Evolutionary conservation across 2,113 vertebrate genomes (phyloP).

Genomic region (Anguilla rostrata): DNA sequence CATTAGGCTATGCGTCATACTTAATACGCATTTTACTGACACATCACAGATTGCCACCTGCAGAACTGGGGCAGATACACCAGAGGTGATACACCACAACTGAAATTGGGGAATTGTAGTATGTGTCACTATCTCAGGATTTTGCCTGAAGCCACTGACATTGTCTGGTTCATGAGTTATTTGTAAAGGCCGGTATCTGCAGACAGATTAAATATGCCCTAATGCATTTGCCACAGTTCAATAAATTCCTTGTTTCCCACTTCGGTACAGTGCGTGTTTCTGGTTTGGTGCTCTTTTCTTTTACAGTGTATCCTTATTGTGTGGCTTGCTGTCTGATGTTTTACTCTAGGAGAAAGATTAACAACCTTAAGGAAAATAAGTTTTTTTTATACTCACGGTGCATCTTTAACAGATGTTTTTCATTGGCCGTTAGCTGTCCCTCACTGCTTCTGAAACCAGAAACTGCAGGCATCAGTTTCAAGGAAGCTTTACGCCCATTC

Average conservation of each 20-base stretch:
- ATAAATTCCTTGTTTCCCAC: too few relatives aligned
- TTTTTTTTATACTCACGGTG: too few relatives aligned
- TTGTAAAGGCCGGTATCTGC: not conserved
- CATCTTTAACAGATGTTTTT: not conserved
- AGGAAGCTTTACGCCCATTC: not conserved
- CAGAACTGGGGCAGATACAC: too few relatives aligned
- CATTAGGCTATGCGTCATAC: not conserved
- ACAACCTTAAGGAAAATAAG: too few relatives aligned
- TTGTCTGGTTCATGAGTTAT: not conserved
- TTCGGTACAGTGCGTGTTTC: too few relatives aligned
- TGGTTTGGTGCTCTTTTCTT: too few relatives aligned
- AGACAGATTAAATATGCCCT: not conserved
- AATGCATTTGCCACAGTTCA: too few relatives aligned
- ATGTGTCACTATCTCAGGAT: not conserved
- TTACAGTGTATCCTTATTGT: too few relatives aligned
- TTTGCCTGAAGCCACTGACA: not conserved
- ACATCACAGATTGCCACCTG: too few relatives aligned
- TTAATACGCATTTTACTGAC: not conserved
- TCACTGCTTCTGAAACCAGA: not conserved
- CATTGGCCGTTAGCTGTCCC: not conserved
- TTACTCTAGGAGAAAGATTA: not conserved
- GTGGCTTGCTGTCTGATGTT: not conserved
- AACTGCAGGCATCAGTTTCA: not conserved
- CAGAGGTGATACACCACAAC: not conserved
- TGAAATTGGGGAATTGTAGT: not conserved